phyloP scores from a whole-genome alignment of 2,888 invertebrate genomes.

The Teleiodes luculella region DNA sequence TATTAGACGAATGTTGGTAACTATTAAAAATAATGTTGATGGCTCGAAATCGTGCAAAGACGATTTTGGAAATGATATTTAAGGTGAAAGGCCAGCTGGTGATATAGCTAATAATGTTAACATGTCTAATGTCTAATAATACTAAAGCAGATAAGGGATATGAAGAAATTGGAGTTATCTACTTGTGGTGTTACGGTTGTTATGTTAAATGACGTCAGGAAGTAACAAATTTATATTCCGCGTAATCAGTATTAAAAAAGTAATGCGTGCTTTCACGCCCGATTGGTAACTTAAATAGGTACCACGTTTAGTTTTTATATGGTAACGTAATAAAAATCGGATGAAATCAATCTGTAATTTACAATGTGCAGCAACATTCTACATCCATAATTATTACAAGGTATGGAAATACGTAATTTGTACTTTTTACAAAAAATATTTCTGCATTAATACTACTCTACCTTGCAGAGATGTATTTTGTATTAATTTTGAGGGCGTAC shows the following conservation, averaged over 20 bases:
- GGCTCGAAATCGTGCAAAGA: conserved; percentile 42
- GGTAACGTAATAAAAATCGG: not conserved
- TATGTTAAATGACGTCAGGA: conserved; percentile 1
- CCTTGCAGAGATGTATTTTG: too few relatives aligned
- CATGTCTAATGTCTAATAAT: too few relatives aligned
- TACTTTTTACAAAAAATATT: too few relatives aligned
- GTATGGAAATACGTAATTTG: too few relatives aligned
- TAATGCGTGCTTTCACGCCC: not conserved
- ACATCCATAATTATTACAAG: too few relatives aligned
- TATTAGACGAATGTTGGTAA: conserved; percentile 37
- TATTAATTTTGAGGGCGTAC: too few relatives aligned
- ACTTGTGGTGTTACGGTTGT: not conserved
- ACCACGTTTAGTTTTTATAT: not conserved
- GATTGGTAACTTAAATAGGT: not conserved
- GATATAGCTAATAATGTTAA: conserved; percentile 1
- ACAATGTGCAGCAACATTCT: too few relatives aligned
- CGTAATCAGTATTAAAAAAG: not conserved
- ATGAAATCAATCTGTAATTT: too few relatives aligned
- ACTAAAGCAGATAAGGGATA: too few relatives aligned
- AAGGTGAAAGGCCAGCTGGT: conserved; percentile 53
- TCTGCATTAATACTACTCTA: too few relatives aligned
- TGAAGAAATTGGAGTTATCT: not conserved
- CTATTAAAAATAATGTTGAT: conserved; percentile 40
- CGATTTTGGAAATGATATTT: conserved; percentile 37
- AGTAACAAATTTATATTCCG: not conserved